Percentiles rank a stretch among this genome's conserved stretches.
phyloP scores from a whole-genome alignment of 2,113 vertebrate genomes.

The Aythya baeri region DNA sequence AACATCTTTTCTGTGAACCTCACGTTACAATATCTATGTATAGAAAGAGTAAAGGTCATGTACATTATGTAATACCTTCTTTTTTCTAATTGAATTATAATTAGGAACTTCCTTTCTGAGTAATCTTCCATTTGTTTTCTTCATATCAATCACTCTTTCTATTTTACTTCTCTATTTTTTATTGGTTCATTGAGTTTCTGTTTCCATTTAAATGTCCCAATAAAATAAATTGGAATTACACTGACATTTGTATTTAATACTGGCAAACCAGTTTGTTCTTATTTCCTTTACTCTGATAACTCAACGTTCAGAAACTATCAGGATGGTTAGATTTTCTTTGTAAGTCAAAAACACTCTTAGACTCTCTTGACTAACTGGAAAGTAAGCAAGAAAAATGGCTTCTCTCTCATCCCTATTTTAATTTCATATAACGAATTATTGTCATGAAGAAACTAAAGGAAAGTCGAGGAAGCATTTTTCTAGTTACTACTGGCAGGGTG shows the following conservation, averaged over 20 bases:
- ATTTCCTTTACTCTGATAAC: not conserved
- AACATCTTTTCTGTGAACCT: not conserved
- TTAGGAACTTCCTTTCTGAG: not conserved
- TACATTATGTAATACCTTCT: not conserved
- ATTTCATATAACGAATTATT: not conserved
- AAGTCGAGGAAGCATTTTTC: not conserved
- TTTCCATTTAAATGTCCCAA: not conserved
- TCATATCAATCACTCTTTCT: not conserved
- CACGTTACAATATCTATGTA: not conserved
- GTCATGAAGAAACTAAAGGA: not conserved
- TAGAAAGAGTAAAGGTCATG: not conserved
- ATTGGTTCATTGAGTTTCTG: not conserved
- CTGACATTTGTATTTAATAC: not conserved
- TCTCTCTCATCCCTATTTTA: not conserved
- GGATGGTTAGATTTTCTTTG: not conserved
- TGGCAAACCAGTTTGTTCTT: not conserved
- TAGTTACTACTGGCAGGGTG: not conserved
- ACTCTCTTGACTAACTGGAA: not conserved
- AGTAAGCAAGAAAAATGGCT: not conserved
- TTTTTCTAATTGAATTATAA: not conserved
- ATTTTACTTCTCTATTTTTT: no score
- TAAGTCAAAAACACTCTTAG: not conserved
- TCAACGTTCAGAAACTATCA: not conserved
- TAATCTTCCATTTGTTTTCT: not conserved
- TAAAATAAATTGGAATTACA: not conserved